A percentile compares a stretch with the other conserved stretches of the same genome.
Conservation (phyloP, 1,140 invertebrate genomes). For the Asbolus verrucosus region DNA sequence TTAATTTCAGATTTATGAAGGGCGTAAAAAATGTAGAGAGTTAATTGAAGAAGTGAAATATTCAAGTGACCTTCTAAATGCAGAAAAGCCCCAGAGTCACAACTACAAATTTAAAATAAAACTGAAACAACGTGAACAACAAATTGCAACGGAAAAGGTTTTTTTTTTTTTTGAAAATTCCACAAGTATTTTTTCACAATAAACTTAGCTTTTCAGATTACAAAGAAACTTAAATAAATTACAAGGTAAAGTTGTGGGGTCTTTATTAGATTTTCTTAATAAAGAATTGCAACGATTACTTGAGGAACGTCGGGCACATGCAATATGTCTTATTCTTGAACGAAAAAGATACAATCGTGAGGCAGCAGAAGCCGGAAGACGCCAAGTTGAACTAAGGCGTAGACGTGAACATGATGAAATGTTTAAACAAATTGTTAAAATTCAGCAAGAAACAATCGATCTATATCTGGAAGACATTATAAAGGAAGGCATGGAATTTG, state of each 20-base stretch:
- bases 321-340: conserved; percentile 76
- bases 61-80: conserved; percentile 72
- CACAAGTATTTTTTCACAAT: too few species aligned
- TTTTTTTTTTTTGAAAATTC: too few species aligned
- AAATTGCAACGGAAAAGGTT: conserved; percentile 40
- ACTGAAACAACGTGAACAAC: conserved; percentile 63
- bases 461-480: conserved; percentile 76
- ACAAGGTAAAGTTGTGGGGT: conserved; percentile 74
- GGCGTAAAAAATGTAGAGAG: conserved; percentile 74
- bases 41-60: conserved; percentile 77
- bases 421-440: conserved; percentile 71
- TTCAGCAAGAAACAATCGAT: conserved; percentile 73
- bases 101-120: conserved; percentile 66
- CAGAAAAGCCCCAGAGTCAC: conserved; percentile 65
- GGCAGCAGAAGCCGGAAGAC: conserved; percentile 76
- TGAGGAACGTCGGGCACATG: conserved; percentile 79
- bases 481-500: conserved; percentile 70
- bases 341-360: conserved; percentile 76
- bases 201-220: conserved; percentile 55
- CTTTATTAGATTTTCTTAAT: conserved; percentile 78
- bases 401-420: conserved; percentile 80
- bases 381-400: conserved; percentile 76
- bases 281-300: conserved; percentile 79
- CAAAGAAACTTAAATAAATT: conserved; percentile 69
- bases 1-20: conserved; percentile 74